Evolutionary conservation across 1,140 invertebrate species (phyloP), one percentile per base, ranked within the genome.

Genomic region (Panulirus ornatus): DNA sequence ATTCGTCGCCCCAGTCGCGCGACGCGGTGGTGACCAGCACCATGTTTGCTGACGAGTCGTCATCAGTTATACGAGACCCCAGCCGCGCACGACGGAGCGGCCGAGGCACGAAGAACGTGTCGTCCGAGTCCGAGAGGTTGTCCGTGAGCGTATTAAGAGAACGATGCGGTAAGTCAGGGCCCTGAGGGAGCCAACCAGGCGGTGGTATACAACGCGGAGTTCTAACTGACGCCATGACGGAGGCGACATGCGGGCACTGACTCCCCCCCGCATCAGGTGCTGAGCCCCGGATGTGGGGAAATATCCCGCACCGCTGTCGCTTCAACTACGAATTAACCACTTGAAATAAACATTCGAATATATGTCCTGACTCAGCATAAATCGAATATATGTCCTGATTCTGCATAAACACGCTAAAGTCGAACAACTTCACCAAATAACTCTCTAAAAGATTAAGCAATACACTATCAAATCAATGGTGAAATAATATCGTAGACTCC

Each of bases 21-120:
- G 84, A 87, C 11, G 73, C 78, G 73, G 84, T 87, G 16, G 84
- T 76, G 14, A 87, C 78, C 34, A 70, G 63, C 42, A 84, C 63
- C 82, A 71, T 71, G 63, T 27, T 54, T 19, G 78, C 47, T 34
- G 47, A 1, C n/a, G 44, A 16, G 0, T 22, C 34, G 16, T 36
- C 51, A 5, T 30, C 40, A 2, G 9, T 34, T 16, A 11, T 1
- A 11, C 38, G 81, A 38, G 34, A 11, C 16, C 6, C 22, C n/a
- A 19, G 36, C 0, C 11, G n/a, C 27, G 79, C 2, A 5, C 1
- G 30, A 16, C 85, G 73, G 34, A 38, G 73, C 19, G 58, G 75
- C 30, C 58, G 58, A 5, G 85, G 85, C 51, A 88, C 85, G 75
- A 88, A 88, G 47, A 88, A 88, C 0, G 75, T 88, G 47, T 88